Conservation (phyloP, 2,888 invertebrate genomes). For the Nymphalis c-album region DNA sequence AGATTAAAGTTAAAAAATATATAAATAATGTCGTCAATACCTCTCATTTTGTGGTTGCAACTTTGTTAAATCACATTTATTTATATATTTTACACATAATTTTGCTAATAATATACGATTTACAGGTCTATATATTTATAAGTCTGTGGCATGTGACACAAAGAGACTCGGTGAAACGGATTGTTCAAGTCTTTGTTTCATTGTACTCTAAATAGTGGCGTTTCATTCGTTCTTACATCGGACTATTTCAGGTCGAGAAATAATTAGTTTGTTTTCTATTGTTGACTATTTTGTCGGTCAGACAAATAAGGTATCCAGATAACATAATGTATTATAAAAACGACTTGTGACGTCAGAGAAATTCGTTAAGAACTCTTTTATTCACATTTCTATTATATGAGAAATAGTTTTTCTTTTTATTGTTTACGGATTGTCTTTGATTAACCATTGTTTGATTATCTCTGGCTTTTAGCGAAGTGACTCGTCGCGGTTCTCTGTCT, state of each 20-base stretch:
- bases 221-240: constrained; percentile 15
- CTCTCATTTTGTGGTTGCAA: no score
- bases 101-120: not conserved
- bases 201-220: constrained; percentile 24
- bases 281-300: constrained; percentile 12
- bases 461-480: no score
- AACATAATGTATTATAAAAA: not conserved
- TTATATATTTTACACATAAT: no score
- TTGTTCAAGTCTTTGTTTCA: constrained; percentile 25
- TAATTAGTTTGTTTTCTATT: constrained; percentile 18
- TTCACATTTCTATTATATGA: not conserved
- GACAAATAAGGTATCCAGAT: not conserved
- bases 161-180: constrained; percentile 19
- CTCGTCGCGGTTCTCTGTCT: no score
- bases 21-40: no score
- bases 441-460: no score
- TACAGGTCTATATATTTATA: constrained; percentile 1
- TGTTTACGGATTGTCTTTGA: no score
- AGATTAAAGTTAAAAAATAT: no score
- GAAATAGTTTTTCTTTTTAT: no score
- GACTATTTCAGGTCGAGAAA: constrained; percentile 13
- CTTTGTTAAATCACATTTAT: no score
- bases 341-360: not conserved
- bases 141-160: constrained; percentile 13
- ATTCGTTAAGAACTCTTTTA: not conserved